Base-by-base conservation (phyloP, 2,113 vertebrate genomes). In the Nyctibius bracteatus region DNA sequence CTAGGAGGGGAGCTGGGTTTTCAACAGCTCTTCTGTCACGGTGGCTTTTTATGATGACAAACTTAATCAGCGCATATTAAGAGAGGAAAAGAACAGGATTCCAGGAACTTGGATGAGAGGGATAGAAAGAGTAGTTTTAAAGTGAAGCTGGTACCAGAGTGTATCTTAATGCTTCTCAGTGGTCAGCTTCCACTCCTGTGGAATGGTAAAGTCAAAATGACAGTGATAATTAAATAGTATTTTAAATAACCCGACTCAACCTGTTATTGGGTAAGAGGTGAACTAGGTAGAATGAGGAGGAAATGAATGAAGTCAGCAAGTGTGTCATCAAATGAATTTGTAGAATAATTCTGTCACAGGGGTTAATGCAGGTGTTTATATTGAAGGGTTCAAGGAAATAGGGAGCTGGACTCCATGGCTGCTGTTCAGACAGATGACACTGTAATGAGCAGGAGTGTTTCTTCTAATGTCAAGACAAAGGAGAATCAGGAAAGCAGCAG, bases 11-110 rank as follows among this genome's bases (percentile, higher is more conserved):
- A 66, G 37, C 19, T 23, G 61, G 17, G 3, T 20, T 43, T 27
- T 24, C 16, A 9, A 8, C 5, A n/a, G 0, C 23, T 86, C 30
- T 8, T 8, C 6, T 44, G 12, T 12, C 9, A 2, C 4, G 1
- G 24, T 16, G 51, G n/a, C n/a, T 22, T 52, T 19, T 28, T 8
- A 1, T 19, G 24, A 21, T 14, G 43, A 23, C 35, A 6, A 2
- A 33, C 1, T 19, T n/a, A 5, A 19, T 35, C 22, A 2, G 20
- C 28, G 46, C 13, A 0, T 57, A 0, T 25, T 43, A 0, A 2
- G 39, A 31, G 41, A 22, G 33, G 14, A 27, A 33, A 52, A n/a
- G 8, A 63, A 24, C 23, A 44, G 65, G 20, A 16, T 24, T 30
- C 3, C 12, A 23, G 22, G 27, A 25, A 2, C 3, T 3, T 10